Evolutionary conservation across 2,888 invertebrate species (phyloP).

Genomic region (Ephialtes manifestator): DNA sequence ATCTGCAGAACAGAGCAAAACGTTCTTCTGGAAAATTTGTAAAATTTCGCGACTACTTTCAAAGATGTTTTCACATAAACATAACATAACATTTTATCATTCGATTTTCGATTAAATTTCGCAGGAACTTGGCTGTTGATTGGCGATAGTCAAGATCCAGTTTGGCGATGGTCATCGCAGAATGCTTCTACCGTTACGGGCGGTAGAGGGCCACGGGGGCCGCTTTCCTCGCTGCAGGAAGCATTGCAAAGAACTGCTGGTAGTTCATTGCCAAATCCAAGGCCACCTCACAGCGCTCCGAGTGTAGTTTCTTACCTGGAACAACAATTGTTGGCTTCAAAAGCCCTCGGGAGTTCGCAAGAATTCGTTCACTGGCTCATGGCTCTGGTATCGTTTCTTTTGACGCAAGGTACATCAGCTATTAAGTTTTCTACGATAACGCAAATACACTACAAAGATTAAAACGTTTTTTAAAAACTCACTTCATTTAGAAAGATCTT

Average conservation of each 20-base stretch:
- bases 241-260: conserved; percentile 82
- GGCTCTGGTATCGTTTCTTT: conserved; percentile 87
- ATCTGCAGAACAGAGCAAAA: no score
- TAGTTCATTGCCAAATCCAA: conserved; percentile 80
- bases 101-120: conserved; percentile 26
- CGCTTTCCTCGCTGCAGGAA: conserved; percentile 84
- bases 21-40: no score
- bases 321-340: conserved; percentile 91
- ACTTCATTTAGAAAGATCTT: no score
- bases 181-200: conserved; percentile 81
- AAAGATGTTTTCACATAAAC: background rate
- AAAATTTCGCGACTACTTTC: no score
- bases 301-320: conserved; percentile 88
- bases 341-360: conserved; percentile 89
- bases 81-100: background rate
- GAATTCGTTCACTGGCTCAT: conserved; percentile 94
- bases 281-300: conserved; percentile 81
- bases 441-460: no score
- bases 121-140: conserved; percentile 87
- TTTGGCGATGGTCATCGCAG: conserved; percentile 85
- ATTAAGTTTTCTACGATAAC: background rate
- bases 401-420: conserved; percentile 80
- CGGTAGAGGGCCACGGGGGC: conserved; percentile 81
- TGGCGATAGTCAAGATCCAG: conserved; percentile 86
- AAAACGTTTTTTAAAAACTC: no score